Percentiles rank a stretch among this genome's conserved stretches.
phyloP scores from a whole-genome alignment of 2,888 invertebrate genomes.

The Apamea monoglypha region DNA sequence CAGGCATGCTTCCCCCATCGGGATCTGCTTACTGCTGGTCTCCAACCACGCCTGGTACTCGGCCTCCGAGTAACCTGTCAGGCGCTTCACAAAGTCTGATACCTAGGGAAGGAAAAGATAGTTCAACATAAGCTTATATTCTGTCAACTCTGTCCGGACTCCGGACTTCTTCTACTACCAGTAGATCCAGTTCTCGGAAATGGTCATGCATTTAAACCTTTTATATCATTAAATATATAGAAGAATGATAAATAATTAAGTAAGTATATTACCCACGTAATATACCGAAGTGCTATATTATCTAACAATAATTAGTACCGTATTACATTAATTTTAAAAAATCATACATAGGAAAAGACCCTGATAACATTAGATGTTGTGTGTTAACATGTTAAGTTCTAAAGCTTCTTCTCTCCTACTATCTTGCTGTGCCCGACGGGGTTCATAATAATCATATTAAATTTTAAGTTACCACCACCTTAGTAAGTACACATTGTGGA shows the following conservation, averaged over 20 bases:
- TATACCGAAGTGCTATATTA: not conserved
- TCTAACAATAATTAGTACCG: not conserved
- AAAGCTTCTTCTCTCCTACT: not conserved
- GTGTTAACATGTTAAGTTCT: not conserved
- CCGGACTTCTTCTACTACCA: not conserved
- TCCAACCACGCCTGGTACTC: slow-evolving; percentile 66
- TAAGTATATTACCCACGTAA: not conserved
- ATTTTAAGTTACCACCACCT: not conserved
- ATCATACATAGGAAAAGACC: not conserved
- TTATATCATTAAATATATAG: not conserved
- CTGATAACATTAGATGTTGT: not conserved
- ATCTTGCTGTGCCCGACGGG: not conserved
- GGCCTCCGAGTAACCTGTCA: slow-evolving; percentile 61
- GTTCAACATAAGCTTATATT: not conserved
- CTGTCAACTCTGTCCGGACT: not conserved
- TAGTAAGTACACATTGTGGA: not conserved
- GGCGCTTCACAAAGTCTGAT: slow-evolving; percentile 62
- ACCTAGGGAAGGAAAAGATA: slow-evolving; percentile 33
- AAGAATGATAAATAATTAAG: not conserved
- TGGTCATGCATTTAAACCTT: not conserved
- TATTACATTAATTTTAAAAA: not conserved
- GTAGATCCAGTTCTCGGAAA: not conserved
- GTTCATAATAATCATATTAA: not conserved
- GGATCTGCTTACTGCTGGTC: slow-evolving; percentile 42
- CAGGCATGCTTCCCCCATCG: slow-evolving; percentile 66